phyloP scores from a whole-genome alignment of 2,797 vertebrate genomes.

The Carapus acus region DNA sequence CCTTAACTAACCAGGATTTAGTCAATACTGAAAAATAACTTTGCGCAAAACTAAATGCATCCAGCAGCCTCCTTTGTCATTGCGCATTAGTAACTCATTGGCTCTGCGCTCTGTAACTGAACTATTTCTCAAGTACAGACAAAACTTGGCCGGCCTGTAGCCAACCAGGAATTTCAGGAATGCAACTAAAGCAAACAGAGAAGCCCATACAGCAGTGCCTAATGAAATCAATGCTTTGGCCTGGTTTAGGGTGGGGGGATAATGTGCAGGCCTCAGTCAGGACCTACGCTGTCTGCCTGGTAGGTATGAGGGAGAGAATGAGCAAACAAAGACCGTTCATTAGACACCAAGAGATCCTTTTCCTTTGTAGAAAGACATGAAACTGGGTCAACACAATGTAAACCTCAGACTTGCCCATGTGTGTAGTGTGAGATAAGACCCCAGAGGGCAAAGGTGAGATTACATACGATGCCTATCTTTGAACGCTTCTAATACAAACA shows the following conservation, averaged over 20 bases:
- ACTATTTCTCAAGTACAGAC: conserved; percentile 58
- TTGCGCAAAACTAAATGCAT: neutral
- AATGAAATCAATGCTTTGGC: conserved; percentile 66
- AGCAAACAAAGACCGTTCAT: neutral
- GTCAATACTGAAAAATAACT: neutral
- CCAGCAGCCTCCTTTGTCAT: conserved; percentile 4
- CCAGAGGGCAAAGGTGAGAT: conserved; percentile 40
- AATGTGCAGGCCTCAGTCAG: conserved; percentile 20
- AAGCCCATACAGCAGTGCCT: conserved; percentile 59
- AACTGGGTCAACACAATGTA: neutral
- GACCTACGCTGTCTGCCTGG: conserved; percentile 20
- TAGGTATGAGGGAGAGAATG: neutral
- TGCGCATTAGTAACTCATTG: conserved; percentile 22
- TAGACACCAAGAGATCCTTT: neutral
- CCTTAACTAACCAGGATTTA: neutral
- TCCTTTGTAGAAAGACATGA: neutral
- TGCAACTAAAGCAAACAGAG: conserved; percentile 76
- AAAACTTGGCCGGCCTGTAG: conserved; percentile 55
- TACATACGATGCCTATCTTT: conserved; percentile 9
- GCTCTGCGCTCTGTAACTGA: conserved; percentile 30
- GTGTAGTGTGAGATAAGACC: conserved; percentile 8
- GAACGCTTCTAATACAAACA: neutral
- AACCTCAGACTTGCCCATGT: neutral
- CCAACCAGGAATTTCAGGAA: conserved; percentile 72
- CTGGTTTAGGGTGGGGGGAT: conserved; percentile 40